A percentile compares a stretch with the other conserved stretches of the same genome.
Conservation (phyloP, 2,797 vertebrate genomes). For the Spea hammondii region DNA sequence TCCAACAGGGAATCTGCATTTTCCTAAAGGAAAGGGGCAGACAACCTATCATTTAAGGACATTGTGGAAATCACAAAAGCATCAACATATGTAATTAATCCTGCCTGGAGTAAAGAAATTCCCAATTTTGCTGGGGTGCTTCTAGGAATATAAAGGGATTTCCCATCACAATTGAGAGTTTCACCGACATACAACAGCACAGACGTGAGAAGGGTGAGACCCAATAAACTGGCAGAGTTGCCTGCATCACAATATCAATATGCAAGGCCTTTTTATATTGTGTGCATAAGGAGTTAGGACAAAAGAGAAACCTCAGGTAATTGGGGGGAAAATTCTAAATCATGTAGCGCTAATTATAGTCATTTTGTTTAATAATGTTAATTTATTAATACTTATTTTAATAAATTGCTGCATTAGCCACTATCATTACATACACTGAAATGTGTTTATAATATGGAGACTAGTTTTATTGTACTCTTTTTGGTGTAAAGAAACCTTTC, state of each 20-base stretch:
- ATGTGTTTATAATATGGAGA: too few species aligned
- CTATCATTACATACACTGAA: too few species aligned
- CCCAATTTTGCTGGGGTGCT: neutral
- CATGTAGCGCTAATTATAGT: too few species aligned
- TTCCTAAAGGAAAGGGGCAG: slow-evolving; percentile 4
- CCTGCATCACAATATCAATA: neutral
- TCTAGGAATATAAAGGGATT: neutral
- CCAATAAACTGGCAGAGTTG: neutral
- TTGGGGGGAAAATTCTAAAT: too few species aligned
- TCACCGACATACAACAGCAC: neutral
- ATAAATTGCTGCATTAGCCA: too few species aligned
- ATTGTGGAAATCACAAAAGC: too few species aligned
- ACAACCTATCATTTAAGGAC: too few species aligned
- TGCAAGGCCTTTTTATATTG: neutral
- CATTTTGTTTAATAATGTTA: too few species aligned
- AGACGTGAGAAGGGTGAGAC: neutral
- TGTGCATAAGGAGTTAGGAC: neutral
- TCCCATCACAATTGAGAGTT: neutral
- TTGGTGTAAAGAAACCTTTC: too few species aligned
- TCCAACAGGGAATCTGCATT: neutral
- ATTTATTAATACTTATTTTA: too few species aligned
- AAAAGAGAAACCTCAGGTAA: too few species aligned
- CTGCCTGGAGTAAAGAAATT: neutral
- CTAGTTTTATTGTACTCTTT: too few species aligned
- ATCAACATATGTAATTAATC: neutral